Evolutionary conservation across 2,797 vertebrate genomes (phyloP).

Genomic region (Crax fasciolata): DNA sequence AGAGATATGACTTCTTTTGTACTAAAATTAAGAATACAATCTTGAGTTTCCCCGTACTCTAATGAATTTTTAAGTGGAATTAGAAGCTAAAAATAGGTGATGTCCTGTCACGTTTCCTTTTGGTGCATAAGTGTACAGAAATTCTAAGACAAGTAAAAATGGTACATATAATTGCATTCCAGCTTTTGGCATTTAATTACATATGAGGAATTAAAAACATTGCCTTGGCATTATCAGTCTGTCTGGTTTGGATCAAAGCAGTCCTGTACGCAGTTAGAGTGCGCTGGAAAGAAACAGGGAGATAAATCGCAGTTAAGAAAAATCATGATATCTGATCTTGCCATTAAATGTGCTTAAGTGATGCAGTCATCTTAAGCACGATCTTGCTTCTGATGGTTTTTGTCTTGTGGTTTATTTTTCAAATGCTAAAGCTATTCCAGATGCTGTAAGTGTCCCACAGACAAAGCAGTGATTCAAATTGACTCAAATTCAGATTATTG

Average conservation of each 20-base stretch:
- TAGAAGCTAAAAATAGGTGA: neutral
- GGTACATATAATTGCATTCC: neutral
- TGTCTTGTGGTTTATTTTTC: constrained; percentile 59
- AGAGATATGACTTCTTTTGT: neutral
- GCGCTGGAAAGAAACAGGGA: constrained; percentile 7
- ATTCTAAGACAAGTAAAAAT: neutral
- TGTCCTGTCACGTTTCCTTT: neutral
- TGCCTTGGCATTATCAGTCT: neutral
- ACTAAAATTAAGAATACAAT: neutral
- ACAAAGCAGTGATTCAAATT: constrained; percentile 10
- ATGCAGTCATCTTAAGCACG: constrained; percentile 38
- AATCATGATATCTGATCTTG: constrained; percentile 44
- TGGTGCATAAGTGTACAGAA: neutral
- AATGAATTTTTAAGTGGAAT: neutral
- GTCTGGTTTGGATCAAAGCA: neutral
- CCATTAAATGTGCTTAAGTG: constrained; percentile 6
- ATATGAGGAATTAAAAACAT: neutral
- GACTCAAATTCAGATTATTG: constrained; percentile 34
- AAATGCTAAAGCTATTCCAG: constrained; percentile 68
- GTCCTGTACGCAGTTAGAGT: neutral
- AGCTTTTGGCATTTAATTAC: neutral
- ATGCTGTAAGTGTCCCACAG: constrained; percentile 47
- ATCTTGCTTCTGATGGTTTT: constrained; percentile 42
- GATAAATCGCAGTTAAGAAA: constrained; percentile 47
- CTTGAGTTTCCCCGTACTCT: neutral